phyloP scores from a whole-genome alignment of 64 coral and sea anemone genomes.

The Acropora tenuis region DNA sequence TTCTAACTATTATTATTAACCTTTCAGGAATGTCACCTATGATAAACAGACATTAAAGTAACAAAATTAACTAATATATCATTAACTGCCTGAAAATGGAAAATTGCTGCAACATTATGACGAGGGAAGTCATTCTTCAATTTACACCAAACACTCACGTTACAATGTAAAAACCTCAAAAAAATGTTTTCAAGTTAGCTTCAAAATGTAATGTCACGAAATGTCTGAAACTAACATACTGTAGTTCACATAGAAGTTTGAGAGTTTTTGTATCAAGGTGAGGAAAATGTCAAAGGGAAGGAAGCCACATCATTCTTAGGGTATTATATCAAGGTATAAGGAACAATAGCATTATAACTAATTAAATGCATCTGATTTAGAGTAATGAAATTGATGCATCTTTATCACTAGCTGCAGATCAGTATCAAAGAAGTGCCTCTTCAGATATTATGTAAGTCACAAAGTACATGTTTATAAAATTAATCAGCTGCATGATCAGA shows the following conservation, averaged over 20 bases:
- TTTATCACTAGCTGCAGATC: not conserved
- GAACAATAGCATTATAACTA: constrained; percentile 4
- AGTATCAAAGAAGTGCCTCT: not conserved
- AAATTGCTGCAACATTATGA: not conserved
- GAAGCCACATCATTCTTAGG: constrained; percentile 21
- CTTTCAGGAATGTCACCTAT: not conserved
- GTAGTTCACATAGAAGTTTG: not conserved
- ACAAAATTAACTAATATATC: not conserved
- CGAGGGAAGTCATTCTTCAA: no score
- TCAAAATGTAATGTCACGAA: not conserved
- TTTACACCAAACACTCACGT: no score
- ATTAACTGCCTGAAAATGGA: not conserved
- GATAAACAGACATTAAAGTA: not conserved
- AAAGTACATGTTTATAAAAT: not conserved
- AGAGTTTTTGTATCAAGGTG: not conserved
- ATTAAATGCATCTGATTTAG: constrained; percentile 26
- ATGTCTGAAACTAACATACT: not conserved
- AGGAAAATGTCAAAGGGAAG: not conserved
- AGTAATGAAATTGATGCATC: not conserved
- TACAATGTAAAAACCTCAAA: no score
- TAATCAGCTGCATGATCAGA: no score
- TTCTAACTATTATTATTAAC: not conserved
- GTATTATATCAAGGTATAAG: not conserved
- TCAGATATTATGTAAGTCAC: not conserved
- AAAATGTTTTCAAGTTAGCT: not conserved